phyloP scores from a whole-genome alignment of 2,888 invertebrate genomes.

The Eupelmus urozonus region DNA sequence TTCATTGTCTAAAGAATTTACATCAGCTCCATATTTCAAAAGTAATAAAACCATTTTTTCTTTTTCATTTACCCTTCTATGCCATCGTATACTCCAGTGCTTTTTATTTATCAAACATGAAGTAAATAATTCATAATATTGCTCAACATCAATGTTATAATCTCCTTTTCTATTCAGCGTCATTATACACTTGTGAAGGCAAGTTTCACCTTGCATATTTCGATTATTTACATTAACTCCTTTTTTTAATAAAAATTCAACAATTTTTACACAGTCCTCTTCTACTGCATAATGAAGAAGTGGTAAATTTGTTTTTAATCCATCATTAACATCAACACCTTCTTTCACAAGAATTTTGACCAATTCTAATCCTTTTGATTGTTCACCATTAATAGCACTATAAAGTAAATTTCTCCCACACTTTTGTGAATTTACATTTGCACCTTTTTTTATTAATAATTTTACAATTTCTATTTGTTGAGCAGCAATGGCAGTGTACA shows the following conservation, averaged over 20 bases:
- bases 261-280: slow-evolving; percentile 6
- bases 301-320: neutral
- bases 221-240: slow-evolving; percentile 5
- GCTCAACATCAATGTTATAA: neutral
- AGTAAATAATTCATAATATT: slow-evolving; percentile 13
- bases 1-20: slow-evolving; percentile 1
- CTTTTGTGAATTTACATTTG: slow-evolving; percentile 9
- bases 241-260: slow-evolving; percentile 5
- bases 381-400: neutral
- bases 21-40: slow-evolving; percentile 5
- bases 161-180: neutral
- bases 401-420: slow-evolving; percentile 18
- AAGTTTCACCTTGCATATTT: slow-evolving; percentile 1
- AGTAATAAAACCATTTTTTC: slow-evolving; percentile 9
- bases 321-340: slow-evolving; percentile 15
- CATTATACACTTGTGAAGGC: neutral
- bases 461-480: slow-evolving; percentile 15
- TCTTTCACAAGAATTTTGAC: slow-evolving; percentile 12
- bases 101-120: neutral
- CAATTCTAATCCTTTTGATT: neutral
- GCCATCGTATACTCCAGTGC: neutral
- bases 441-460: slow-evolving; percentile 21
- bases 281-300: slow-evolving; percentile 22
- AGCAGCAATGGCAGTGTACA: slow-evolving; percentile 1
- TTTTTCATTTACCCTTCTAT: neutral